These are phyloP conservation scores for Beris morrisii DNA, from an alignment of 2,888 invertebrate genomes.

Conservation along the genomic window DNA sequence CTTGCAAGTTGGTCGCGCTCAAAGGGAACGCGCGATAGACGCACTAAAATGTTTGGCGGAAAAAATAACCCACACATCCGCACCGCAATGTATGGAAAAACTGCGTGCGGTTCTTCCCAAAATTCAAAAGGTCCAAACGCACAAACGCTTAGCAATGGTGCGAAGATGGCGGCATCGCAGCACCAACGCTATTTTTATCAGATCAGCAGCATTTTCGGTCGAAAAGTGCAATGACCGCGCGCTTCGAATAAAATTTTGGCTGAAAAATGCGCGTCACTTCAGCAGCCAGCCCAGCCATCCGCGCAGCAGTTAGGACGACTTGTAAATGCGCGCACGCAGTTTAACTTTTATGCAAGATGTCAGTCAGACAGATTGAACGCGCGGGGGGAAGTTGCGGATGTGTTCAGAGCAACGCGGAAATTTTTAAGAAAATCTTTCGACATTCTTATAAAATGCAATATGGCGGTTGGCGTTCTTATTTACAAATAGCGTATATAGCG, in stretches of 20 bases:
- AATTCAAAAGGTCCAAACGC: constrained; percentile 15
- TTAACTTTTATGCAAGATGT: constrained; percentile 12
- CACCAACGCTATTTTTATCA: constrained; percentile 30
- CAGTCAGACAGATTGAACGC: background rate
- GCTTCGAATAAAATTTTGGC: constrained; percentile 3
- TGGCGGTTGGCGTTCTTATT: constrained; percentile 13
- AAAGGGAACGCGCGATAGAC: too few relatives aligned
- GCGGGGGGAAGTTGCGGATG: background rate
- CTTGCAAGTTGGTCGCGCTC: too few relatives aligned
- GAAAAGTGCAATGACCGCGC: constrained; percentile 29
- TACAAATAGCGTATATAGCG: constrained; percentile 8
- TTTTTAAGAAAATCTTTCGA: constrained; percentile 8
- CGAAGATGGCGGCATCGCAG: constrained; percentile 28
- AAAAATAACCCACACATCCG: too few relatives aligned
- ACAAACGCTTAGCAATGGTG: constrained; percentile 7
- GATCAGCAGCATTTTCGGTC: constrained; percentile 25
- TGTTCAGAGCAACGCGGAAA: constrained; percentile 1
- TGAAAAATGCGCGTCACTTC: constrained; percentile 12
- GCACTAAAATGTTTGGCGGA: too few relatives aligned
- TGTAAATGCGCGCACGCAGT: constrained; percentile 19
- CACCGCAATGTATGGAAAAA: background rate
- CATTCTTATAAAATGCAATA: constrained; percentile 11
- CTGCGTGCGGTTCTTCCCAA: background rate
- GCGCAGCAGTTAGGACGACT: background rate
- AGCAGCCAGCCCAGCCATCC: background rate